A percentile compares a stretch with the other conserved stretches of the same genome.
Evolutionary conservation across 2,888 invertebrate genomes (phyloP).

Genomic region (Abrostola tripartita): DNA sequence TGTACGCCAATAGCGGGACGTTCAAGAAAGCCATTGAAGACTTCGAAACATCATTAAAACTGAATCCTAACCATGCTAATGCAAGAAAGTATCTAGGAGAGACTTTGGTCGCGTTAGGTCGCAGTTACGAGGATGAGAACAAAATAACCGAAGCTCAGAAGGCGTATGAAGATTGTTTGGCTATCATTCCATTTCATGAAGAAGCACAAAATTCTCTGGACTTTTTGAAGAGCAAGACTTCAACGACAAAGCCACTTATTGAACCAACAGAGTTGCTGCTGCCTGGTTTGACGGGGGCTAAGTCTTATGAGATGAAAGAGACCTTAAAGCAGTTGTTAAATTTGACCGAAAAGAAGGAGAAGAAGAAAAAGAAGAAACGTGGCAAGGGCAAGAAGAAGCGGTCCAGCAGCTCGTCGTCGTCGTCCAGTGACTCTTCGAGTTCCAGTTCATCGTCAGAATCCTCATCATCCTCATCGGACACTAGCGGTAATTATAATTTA

Average conservation of each 20-base stretch:
- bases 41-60: constrained; percentile 96
- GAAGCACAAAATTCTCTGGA: constrained; percentile 95
- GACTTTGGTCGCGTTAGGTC: constrained; percentile 95
- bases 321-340: constrained; percentile 90
- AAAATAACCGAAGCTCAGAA: constrained; percentile 95
- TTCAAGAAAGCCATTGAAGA: constrained; percentile 98
- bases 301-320: constrained; percentile 90
- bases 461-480: constrained; percentile 88
- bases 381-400: constrained; percentile 90
- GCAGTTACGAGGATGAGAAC: constrained; percentile 96
- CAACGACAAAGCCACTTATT: constrained; percentile 88
- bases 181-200: constrained; percentile 95
- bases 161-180: constrained; percentile 94
- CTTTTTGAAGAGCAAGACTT: constrained; percentile 92
- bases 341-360: constrained; percentile 89
- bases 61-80: constrained; percentile 96
- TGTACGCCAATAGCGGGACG: constrained; percentile 97
- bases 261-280: constrained; percentile 90
- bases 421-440: constrained; percentile 91
- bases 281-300: constrained; percentile 88
- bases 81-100: constrained; percentile 98
- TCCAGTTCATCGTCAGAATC: constrained; percentile 89
- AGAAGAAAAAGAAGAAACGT: constrained; percentile 90
- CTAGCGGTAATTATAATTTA: constrained; percentile 74
- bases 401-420: constrained; percentile 90